Percentiles rank a stretch among this genome's conserved stretches.
Conservation (phyloP, 2,888 invertebrate species). For the Pheosia tremula region DNA sequence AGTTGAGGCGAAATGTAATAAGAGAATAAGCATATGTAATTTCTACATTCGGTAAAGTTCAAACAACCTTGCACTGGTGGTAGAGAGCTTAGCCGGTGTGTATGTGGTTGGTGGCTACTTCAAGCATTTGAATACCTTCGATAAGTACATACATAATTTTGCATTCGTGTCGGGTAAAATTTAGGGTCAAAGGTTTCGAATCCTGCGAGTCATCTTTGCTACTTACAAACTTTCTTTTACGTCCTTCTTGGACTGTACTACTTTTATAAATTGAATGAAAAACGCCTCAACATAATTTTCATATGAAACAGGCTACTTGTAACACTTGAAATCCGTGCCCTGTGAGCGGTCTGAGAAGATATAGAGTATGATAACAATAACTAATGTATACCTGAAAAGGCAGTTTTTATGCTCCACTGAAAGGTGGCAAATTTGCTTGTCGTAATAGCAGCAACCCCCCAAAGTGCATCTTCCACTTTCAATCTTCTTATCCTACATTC, state of each 20-base stretch:
- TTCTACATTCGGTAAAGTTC: too few relatives aligned
- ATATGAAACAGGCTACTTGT: neutral
- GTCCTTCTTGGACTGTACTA: neutral
- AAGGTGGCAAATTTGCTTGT: neutral
- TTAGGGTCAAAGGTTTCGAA: neutral
- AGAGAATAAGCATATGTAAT: too few relatives aligned
- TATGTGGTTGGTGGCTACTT: too few relatives aligned
- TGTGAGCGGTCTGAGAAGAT: neutral
- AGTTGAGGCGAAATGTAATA: neutral
- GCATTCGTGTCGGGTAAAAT: neutral
- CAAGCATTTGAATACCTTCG: too few relatives aligned
- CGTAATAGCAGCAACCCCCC: neutral
- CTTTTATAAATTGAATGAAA: too few relatives aligned
- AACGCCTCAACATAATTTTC: neutral
- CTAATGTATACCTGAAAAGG: conserved; percentile 2
- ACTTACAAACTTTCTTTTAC: neutral
- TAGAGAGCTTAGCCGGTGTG: too few relatives aligned
- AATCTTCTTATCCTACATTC: neutral
- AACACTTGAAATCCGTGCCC: conserved; percentile 1
- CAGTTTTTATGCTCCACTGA: neutral
- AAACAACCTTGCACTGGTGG: too few relatives aligned
- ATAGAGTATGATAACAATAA: neutral
- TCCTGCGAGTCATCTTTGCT: neutral
- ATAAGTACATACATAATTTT: neutral
- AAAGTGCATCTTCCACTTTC: neutral